Evolutionary conservation across 1,140 invertebrate species (phyloP), one percentile per base, ranked within the genome.

Genomic region (Gonatopus flavifemur): DNA sequence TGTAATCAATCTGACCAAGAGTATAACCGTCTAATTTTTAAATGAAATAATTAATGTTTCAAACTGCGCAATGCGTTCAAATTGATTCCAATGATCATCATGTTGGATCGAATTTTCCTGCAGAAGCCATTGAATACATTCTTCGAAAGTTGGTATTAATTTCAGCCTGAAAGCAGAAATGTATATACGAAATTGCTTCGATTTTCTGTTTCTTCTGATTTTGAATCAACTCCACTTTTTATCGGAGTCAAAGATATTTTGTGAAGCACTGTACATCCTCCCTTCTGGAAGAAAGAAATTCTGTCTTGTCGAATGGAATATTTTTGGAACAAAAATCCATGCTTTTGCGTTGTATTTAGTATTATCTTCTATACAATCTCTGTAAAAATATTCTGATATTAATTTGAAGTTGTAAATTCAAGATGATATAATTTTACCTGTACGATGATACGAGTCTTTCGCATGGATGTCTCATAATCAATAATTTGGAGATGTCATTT

Each of bases 391-490:
- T 32, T 35, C 24, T n/a, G n/a, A 46, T 44, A 43, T 32, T 48
- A 22, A 35, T 35, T 16, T 18, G 15, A 25, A 24, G n/a, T 9
- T 10, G 3, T 21, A 15, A 41, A 12, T 21, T 9, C 21, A 1
- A 8, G 25, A 24, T 8, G 3, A 2, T 21, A n/a, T 9, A 41
- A n/a, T 35, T 31, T 59, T 69, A 75, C 74, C 74, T 71, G 46
- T 77, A 82, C 0, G 79, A 74, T n/a, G 80, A 82, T 4, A 82
- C 70, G 1, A 82, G 49, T 8, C 81, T 66, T 45, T 80, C 68
- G 55, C 81, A 82, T 1, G 81, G 81, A 64, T 82, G 79, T 28
- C 81, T 69, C 0, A 81, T 77, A 13, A 79, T 49, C 1, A 82
- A 41, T 44, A 82, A 74, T 52, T 75, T 79, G 33, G 72, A 76